Evolutionary conservation across 2,797 vertebrate species (phyloP).

Genomic region (Odontamblyopus rebecca): DNA sequence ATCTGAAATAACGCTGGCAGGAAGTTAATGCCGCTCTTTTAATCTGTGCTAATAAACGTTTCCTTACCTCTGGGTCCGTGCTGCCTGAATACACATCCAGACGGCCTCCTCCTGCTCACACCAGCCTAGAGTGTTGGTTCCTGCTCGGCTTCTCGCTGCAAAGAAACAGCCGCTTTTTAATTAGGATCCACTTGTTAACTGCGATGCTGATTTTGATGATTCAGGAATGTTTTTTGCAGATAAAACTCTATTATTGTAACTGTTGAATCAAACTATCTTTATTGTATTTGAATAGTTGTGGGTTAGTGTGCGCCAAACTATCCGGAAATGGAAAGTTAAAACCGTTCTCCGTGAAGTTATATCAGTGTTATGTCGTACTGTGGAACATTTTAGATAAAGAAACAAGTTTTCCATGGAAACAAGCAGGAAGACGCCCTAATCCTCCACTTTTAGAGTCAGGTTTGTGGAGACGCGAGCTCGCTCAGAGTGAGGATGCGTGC

Average conservation of each 20-base stretch:
- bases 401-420: no score
- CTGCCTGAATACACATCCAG: conserved; percentile 1
- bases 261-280: neutral
- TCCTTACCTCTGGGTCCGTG: neutral
- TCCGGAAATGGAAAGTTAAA: no score
- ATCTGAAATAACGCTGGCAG: neutral
- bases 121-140: neutral
- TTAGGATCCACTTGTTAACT: neutral
- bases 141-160: neutral
- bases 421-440: no score
- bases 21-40: neutral
- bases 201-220: neutral
- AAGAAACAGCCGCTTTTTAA: neutral
- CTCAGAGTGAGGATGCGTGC: no score
- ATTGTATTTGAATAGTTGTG: no score
- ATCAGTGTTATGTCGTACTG: no score
- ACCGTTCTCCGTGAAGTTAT: no score
- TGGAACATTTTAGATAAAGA: no score
- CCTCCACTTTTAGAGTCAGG: no score
- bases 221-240: no score
- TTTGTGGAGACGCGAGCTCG: no score
- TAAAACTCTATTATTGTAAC: neutral
- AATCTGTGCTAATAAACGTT: conserved; percentile 11
- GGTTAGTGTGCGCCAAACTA: no score
- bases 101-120: neutral